Evolutionary conservation across 2,888 invertebrate species (phyloP).

Genomic region (Aporophyla lueneburgensis): DNA sequence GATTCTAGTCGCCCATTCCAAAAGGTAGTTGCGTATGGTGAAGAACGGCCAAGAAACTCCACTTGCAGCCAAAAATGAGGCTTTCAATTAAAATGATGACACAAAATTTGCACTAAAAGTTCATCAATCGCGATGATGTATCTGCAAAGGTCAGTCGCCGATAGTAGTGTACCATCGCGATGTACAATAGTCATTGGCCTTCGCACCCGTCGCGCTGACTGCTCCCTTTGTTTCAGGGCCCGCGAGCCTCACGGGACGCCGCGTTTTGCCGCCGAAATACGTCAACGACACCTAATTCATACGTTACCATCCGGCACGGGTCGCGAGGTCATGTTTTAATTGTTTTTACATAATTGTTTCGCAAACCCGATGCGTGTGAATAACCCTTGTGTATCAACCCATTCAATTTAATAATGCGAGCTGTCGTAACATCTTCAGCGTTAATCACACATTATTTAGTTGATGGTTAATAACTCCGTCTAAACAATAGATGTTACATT

Average conservation of each 20-base stretch:
- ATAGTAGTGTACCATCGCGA: constrained; percentile 72
- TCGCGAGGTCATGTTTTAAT: constrained; percentile 86
- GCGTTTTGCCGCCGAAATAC: constrained; percentile 72
- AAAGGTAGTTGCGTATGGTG: no score
- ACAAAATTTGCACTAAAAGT: constrained; percentile 63
- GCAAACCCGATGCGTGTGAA: constrained; percentile 82
- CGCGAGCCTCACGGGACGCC: constrained; percentile 64
- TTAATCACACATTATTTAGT: constrained; percentile 66
- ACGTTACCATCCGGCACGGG: constrained; percentile 78
- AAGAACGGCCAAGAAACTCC: no score
- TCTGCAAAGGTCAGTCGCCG: constrained; percentile 85
- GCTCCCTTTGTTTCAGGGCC: constrained; percentile 86
- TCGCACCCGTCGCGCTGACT: constrained; percentile 85
- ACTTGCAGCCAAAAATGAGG: constrained; percentile 11
- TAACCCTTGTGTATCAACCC: constrained; percentile 76
- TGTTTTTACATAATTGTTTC: constrained; percentile 88
- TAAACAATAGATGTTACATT: constrained; percentile 65
- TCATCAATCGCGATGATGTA: constrained; percentile 66
- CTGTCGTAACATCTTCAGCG: constrained; percentile 69
- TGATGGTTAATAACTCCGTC: constrained; percentile 62
- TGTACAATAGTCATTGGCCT: constrained; percentile 85
- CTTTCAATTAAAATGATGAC: constrained; percentile 32
- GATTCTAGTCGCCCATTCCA: no score
- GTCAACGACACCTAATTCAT: constrained; percentile 83
- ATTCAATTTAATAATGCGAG: constrained; percentile 68